These are phyloP conservation scores for Callimorpha dominula DNA, from an alignment of 2,888 invertebrate genomes.

Conservation along the genomic window DNA sequence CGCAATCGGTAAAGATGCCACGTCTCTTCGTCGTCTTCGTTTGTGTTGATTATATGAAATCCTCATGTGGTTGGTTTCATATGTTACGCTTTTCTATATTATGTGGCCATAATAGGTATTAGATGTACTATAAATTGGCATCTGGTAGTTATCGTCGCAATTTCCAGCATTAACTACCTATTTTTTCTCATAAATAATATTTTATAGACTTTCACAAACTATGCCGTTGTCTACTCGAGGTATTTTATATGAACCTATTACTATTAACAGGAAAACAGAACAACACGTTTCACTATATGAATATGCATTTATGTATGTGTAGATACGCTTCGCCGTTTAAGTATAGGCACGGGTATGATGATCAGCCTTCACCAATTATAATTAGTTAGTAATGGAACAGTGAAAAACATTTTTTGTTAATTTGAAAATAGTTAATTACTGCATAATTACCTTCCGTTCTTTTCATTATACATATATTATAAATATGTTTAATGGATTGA, in stretches of 20 bases:
- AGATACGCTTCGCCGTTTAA: constrained; percentile 1
- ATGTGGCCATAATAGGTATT: background rate
- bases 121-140: background rate
- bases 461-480: too few relatives aligned
- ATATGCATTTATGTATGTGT: constrained; percentile 1
- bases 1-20: too few relatives aligned
- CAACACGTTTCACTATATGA: constrained; percentile 4
- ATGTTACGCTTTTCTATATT: constrained; percentile 1
- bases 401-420: background rate
- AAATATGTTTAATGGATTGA: too few relatives aligned
- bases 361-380: background rate
- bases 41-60: too few relatives aligned
- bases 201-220: background rate
- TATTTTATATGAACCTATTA: background rate
- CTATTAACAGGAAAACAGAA: constrained; percentile 1
- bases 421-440: background rate
- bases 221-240: background rate
- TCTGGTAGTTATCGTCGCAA: background rate
- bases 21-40: too few relatives aligned
- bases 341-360: background rate
- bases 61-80: background rate
- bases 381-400: background rate
- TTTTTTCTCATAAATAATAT: constrained; percentile 1
- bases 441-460: too few relatives aligned
- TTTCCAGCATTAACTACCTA: constrained; percentile 4